Base-by-base conservation (phyloP, 2,888 invertebrate genomes). In the Masnerella sp. region DNA sequence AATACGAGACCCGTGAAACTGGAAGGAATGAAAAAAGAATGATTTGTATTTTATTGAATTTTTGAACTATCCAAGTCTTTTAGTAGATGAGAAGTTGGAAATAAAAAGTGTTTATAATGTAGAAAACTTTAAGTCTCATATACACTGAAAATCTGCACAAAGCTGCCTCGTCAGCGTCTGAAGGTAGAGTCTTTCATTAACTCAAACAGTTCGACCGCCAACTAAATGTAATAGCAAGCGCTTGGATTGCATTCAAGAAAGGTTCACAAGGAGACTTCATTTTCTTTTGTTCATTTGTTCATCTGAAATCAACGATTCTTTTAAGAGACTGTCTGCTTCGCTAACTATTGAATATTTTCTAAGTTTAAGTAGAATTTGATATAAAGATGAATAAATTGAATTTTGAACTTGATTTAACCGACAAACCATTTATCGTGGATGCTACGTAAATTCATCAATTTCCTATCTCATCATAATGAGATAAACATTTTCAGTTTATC, bases 231-330 rank as follows among this genome's bases (percentile, higher is more conserved):
- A 79, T 80, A 70, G 77, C 70, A 70, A 74, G 68, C 77, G 64
- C 72, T 76, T 64, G 79, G 79, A 80, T 82, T 82, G 78, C 79
- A 79, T 80, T 82, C 80, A 78, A 78, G 78, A 79, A 79, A 75
- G 72, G 74, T 77, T 65, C 72, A 58, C 65, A 62, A 73, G 56
- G 43, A 40, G 65, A 70, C 65, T 72, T 73, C 69, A 75, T 73
- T 73, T 70, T 72, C 71, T 75, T 75, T 75, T 68, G 68, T 68
- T 75, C 71, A 58, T 58, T 67, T 70, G 70, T 67, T 75, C 61
- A 52, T 42, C 62, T 69, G 14, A 64, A 62, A 61, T 68, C 69
- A 74, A 65, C 65, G 67, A 74, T 70, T 69, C 76, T 61, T 74
- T 68, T 59, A 64, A 40, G 40, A 75, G 56, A 56, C 59, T 56